Conservation (phyloP, 2,797 vertebrate genomes). For the Oryzias dopingdopingensis region DNA sequence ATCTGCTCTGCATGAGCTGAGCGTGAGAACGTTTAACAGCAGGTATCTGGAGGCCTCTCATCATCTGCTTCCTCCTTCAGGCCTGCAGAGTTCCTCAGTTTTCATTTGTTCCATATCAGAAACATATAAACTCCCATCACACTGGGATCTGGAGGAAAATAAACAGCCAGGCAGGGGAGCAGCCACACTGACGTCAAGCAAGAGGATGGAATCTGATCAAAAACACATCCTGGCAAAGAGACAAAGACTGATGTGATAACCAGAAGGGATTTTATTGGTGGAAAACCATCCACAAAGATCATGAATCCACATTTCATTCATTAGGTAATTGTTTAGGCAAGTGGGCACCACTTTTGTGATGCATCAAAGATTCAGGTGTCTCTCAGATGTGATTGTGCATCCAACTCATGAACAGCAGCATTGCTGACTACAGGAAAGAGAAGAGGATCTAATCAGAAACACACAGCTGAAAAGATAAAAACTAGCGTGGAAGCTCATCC, state of each 20-base stretch:
- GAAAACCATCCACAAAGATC: conserved; percentile 36
- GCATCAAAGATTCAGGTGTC: conserved; percentile 8
- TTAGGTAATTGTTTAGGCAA: conserved; percentile 18
- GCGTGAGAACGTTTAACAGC: conserved; percentile 32
- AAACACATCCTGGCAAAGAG: conserved; percentile 43
- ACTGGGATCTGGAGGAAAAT: conserved; percentile 52
- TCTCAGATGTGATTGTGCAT: conserved; percentile 35
- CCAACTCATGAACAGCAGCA: conserved; percentile 18
- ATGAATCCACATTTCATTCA: conserved; percentile 33
- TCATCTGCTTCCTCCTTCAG: conserved; percentile 28
- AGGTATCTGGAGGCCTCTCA: conserved; percentile 40
- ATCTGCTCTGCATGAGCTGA: conserved; percentile 24
- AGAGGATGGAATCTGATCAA: conserved; percentile 63
- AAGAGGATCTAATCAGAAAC: conserved; percentile 57
- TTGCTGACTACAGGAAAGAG: conserved; percentile 46
- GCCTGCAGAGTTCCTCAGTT: conserved; percentile 26
- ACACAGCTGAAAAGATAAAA: conserved; percentile 53
- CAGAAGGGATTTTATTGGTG: conserved; percentile 25
- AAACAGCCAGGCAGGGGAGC: conserved; percentile 58
- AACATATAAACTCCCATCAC: conserved; percentile 50
- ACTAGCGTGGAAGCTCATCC: conserved; percentile 37
- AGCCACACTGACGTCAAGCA: conserved; percentile 62
- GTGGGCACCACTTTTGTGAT: conserved; percentile 15
- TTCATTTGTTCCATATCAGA: conserved; percentile 62
- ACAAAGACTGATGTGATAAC: conserved; percentile 16